phyloP scores from a whole-genome alignment of 2,888 invertebrate genomes.

The Sinopyrophorus schimmeli region DNA sequence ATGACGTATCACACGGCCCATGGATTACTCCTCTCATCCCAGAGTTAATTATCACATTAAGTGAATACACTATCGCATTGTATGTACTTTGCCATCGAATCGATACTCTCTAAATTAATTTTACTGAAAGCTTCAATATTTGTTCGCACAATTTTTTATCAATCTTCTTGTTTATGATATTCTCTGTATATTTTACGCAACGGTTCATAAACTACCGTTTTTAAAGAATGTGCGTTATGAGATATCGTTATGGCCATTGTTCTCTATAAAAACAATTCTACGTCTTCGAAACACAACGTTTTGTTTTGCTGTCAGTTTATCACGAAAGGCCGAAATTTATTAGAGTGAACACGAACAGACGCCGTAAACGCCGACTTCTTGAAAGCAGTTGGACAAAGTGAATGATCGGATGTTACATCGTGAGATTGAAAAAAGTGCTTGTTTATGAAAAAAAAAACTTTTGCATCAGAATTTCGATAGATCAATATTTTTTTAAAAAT shows the following conservation, averaged over 20 bases:
- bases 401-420: conserved; percentile 8
- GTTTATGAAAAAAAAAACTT: conserved; percentile 1
- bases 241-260: conserved; percentile 18
- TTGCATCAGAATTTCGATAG: neutral
- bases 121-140: conserved; percentile 15
- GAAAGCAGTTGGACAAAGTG: conserved; percentile 9
- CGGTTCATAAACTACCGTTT: conserved; percentile 20
- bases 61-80: conserved; percentile 32
- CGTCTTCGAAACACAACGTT: conserved; percentile 21
- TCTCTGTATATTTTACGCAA: conserved; percentile 20
- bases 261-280: conserved; percentile 23
- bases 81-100: conserved; percentile 20
- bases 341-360: conserved; percentile 10
- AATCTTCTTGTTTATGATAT: conserved; percentile 4
- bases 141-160: too few species aligned
- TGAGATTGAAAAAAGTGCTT: neutral
- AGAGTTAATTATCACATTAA: conserved; percentile 32
- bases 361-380: conserved; percentile 17
- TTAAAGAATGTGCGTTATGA: conserved; percentile 11
- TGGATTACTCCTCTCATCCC: conserved; percentile 31
- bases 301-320: conserved; percentile 23
- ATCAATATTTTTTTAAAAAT: conserved; percentile 6
- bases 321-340: conserved; percentile 21
- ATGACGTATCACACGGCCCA: conserved; percentile 30
- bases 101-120: conserved; percentile 25